Evolutionary conservation across 2,797 vertebrate species (phyloP).

Genomic region (Melopsittacus undulatus): DNA sequence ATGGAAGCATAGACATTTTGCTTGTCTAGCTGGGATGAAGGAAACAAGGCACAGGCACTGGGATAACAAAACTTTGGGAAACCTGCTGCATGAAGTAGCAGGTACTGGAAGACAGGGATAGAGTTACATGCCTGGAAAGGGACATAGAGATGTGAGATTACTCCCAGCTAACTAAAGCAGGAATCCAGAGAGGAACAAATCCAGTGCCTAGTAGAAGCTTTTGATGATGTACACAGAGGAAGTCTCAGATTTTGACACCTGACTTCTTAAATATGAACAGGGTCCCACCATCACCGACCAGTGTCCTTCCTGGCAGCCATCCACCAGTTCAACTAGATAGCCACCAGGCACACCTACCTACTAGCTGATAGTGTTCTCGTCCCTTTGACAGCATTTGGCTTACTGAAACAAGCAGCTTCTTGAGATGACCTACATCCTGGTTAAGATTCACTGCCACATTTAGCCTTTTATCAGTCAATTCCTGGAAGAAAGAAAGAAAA

Average conservation of each 20-base stretch:
- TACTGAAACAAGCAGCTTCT: constrained; percentile 89
- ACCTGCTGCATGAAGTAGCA: not conserved
- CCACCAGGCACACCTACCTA: constrained; percentile 60
- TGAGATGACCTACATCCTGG: constrained; percentile 90
- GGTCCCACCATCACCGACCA: not conserved
- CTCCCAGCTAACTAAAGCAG: not conserved
- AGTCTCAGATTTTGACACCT: not conserved
- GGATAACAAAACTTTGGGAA: not conserved
- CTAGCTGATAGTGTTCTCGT: constrained; percentile 77
- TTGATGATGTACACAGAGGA: not conserved
- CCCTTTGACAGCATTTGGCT: constrained; percentile 91
- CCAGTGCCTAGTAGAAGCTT: not conserved
- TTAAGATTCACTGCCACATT: constrained; percentile 84
- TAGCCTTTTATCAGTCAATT: constrained; percentile 88
- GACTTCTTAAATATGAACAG: not conserved
- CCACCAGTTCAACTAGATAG: not conserved
- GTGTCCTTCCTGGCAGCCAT: not conserved
- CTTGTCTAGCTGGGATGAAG: not conserved
- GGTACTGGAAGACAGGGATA: not conserved
- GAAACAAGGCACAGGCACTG: not conserved
- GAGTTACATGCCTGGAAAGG: not conserved
- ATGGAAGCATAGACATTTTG: not conserved
- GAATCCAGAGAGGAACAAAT: not conserved
- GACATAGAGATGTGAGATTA: fast-evolving
- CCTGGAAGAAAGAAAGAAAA: constrained; percentile 73